phyloP scores from a whole-genome alignment of 2,113 vertebrate species.

The Ammodramus savannarum region DNA sequence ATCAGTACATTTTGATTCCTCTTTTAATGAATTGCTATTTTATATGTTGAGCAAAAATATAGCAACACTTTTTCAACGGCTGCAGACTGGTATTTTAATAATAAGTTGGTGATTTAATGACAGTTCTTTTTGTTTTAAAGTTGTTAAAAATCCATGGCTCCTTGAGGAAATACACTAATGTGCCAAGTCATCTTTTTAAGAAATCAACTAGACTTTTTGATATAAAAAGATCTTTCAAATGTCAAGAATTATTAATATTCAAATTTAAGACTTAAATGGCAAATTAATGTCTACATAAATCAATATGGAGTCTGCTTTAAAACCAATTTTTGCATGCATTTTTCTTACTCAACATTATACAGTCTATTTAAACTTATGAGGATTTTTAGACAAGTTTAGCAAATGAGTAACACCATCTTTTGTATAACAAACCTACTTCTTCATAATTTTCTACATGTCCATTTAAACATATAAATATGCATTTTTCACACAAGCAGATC shows the following conservation, averaged over 20 bases:
- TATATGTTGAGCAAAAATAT: background rate
- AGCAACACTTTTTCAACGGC: background rate
- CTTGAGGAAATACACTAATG: background rate
- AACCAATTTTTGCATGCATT: background rate
- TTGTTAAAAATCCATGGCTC: background rate
- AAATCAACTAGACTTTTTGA: background rate
- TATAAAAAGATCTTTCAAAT: conserved; percentile 17
- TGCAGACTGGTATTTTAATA: background rate
- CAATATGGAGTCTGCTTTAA: conserved; percentile 30
- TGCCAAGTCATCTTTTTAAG: background rate
- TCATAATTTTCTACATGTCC: background rate
- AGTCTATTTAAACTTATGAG: background rate
- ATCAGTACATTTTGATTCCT: background rate
- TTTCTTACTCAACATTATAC: background rate
- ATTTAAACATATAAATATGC: background rate
- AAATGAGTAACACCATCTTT: background rate
- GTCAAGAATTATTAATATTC: conserved; percentile 66
- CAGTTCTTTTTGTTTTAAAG: background rate
- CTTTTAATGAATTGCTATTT: background rate
- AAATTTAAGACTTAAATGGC: conserved; percentile 61
- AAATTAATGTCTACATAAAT: conserved; percentile 71
- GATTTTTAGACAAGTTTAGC: background rate
- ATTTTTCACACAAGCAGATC: background rate
- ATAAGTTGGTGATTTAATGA: background rate
- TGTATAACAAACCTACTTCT: background rate